Percentiles rank a stretch among this genome's conserved stretches.
Conservation (phyloP, 1,140 invertebrate genomes). For the Solenopsis fugax region DNA sequence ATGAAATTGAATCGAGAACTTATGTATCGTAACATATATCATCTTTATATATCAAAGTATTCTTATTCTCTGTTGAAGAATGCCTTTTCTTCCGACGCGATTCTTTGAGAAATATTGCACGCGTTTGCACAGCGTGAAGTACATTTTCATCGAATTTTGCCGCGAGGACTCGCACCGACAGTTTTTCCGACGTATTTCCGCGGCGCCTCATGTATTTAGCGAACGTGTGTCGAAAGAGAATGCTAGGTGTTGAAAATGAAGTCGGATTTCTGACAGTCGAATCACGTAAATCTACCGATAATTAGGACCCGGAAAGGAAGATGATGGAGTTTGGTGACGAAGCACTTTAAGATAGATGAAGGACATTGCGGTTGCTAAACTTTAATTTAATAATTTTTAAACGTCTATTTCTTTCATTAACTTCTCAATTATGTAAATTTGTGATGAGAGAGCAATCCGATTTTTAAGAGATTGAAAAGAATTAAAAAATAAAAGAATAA, state of each 20-base stretch:
- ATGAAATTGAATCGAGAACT: slow-evolving; percentile 48
- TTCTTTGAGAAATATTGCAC: slow-evolving; percentile 53
- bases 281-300: slow-evolving; percentile 67
- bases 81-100: slow-evolving; percentile 17
- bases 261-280: slow-evolving; percentile 44
- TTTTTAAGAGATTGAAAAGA: not conserved
- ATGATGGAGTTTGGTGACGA: slow-evolving; percentile 52
- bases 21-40: slow-evolving; percentile 50
- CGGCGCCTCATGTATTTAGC: slow-evolving; percentile 43
- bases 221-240: slow-evolving; percentile 29
- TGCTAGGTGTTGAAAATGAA: slow-evolving; percentile 19
- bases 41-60: slow-evolving; percentile 12
- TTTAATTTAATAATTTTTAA: not conserved
- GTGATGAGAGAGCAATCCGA: not conserved
- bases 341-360: not conserved
- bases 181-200: slow-evolving; percentile 13
- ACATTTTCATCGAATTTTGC: slow-evolving; percentile 54
- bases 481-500: not conserved
- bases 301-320: slow-evolving; percentile 65
- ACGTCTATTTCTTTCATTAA: not conserved
- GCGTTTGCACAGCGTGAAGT: not conserved
- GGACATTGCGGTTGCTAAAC: slow-evolving; percentile 14
- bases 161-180: not conserved
- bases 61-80: slow-evolving; percentile 36
- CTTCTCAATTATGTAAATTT: not conserved